Evolutionary conservation across 2,113 vertebrate genomes (phyloP), one percentile per base, ranked within the genome.

Genomic region (Hippocampus abdominalis): DNA sequence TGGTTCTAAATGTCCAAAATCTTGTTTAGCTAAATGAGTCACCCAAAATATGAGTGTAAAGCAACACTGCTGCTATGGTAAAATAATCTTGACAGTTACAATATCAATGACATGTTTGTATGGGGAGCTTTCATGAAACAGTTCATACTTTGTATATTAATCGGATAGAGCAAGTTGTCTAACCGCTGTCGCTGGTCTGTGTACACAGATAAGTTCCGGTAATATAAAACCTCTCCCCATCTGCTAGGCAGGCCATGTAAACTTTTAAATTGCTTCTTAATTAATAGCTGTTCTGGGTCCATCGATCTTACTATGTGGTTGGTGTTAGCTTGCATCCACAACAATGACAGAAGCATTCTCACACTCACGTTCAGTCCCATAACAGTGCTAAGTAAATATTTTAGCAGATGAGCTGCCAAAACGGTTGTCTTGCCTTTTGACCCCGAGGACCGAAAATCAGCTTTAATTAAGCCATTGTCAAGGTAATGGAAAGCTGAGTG

Each of bases 401-500:
- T 88, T n/a, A 87, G 63, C 65, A 71, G 65, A 66, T 80, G 70
- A 63, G 36, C 65, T 46, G 64, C 46, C 71, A 64, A 36, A 48
- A 48, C 20, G 27, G 0, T 49, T 51, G 23, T 53, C 54, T 57
- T 20, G 46, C 20, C 16, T 42, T 64, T 42, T 42, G 3, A 51
- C 73, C 77, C 75, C 70, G 42, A 20, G 4, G 57, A 77, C 64
- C 70, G 54, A 44, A 44, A 64, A 20, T 27, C 36, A 79, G 70
- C 40, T 76, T 84, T 79, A 84, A 90, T 84, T 75, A 84, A 16
- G 53, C 23, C 32, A 56, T 40, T 11, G 59, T 29, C 78, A 42
- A 54, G 68, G 70, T 89, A 90, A 90, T 87, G 78, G 77, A 89
- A 89, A 73, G 81, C 77, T 82, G 77, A 78, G 70, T 81, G 73